phyloP scores from a whole-genome alignment of 2,113 vertebrate genomes.

The Butorides virescens region DNA sequence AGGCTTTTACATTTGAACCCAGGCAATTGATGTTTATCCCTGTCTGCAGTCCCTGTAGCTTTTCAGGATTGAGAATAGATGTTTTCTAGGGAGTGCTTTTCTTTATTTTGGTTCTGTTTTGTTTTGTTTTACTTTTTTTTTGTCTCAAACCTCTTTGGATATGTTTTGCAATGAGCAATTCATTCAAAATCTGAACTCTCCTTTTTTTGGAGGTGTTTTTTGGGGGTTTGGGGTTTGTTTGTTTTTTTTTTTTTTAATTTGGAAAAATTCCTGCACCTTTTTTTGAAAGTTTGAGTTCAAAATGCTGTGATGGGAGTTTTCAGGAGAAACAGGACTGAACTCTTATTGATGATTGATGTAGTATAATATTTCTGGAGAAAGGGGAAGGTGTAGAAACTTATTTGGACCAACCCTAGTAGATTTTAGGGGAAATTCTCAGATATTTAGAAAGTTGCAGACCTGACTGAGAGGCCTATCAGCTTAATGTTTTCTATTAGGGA shows the following conservation, averaged over 20 bases:
- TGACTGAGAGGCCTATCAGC: neutral
- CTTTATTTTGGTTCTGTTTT: neutral
- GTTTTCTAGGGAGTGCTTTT: neutral
- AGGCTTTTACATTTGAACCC: neutral
- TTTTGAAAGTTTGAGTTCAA: neutral
- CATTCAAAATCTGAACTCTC: neutral
- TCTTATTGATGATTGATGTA: neutral
- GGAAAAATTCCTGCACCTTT: neutral
- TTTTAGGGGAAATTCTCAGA: neutral
- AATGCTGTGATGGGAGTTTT: neutral
- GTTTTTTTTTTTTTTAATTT: neutral
- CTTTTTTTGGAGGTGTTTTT: neutral
- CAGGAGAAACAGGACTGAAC: neutral
- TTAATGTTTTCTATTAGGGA: neutral
- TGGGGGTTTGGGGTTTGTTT: too few species aligned
- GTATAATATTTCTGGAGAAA: neutral
- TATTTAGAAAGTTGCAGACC: neutral
- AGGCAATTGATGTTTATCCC: neutral
- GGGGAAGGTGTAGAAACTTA: neutral
- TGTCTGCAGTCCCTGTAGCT: neutral
- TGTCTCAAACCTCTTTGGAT: neutral
- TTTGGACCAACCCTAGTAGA: neutral
- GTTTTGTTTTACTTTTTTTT: accelerated
- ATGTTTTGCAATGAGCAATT: neutral
- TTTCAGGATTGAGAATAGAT: neutral